Evolutionary conservation across 2,888 invertebrate species (phyloP).

Genomic region (Ophioninae sp.): DNA sequence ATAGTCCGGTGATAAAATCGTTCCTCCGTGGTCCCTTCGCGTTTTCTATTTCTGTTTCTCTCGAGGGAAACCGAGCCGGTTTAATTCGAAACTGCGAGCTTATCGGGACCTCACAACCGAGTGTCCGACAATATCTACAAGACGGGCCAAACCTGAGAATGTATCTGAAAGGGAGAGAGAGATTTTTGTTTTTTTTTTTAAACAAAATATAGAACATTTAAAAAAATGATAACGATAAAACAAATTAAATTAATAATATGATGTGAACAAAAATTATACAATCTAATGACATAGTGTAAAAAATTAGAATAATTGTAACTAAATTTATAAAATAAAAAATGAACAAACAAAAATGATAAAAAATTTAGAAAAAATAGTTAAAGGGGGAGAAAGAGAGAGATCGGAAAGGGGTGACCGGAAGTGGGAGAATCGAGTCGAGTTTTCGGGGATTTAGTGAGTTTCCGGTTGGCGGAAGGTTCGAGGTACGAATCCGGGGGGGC

Average conservation of each 20-base stretch:
- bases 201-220: no score
- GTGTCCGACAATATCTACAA: slow-evolving; percentile 20
- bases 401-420: slow-evolving; percentile 51
- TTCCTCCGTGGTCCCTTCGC: background rate
- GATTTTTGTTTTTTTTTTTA: no score
- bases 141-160: background rate
- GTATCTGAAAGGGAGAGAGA: background rate
- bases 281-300: no score
- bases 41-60: slow-evolving; percentile 2
- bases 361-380: no score
- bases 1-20: background rate
- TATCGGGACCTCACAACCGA: slow-evolving; percentile 45
- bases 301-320: no score
- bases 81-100: slow-evolving; percentile 56
- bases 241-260: no score
- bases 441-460: slow-evolving; percentile 36
- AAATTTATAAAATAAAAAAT: no score
- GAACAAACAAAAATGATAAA: no score
- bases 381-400: background rate
- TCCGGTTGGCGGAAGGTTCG: slow-evolving; percentile 23
- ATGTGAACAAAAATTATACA: no score
- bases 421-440: slow-evolving; percentile 39
- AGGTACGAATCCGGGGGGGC: slow-evolving; percentile 9
- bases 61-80: slow-evolving; percentile 36
- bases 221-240: no score